Base-by-base conservation (phyloP, 2,888 invertebrate species). In the Pristionchus arcanus region DNA sequence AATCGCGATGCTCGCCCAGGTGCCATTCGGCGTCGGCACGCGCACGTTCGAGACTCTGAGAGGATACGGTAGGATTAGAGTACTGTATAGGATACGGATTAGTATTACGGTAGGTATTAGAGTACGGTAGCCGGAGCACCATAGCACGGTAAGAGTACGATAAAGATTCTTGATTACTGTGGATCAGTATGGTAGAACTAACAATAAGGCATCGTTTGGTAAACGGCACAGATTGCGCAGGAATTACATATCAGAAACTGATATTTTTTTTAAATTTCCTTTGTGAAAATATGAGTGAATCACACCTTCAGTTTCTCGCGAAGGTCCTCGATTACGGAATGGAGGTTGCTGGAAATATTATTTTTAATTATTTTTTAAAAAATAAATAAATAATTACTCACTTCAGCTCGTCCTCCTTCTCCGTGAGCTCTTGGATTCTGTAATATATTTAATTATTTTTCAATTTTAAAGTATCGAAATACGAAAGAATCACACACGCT, bases 391-490 rank as follows among this genome's bases (percentile, higher is more conserved):
- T 11, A 53, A 37, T 19, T 4, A 42, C 74, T 42, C 25, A 88
- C 88, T 88, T 88, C 31, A 88, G n/a, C 16, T 88, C 88, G 34
- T 88, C 88, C 37, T 88, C 88, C 88, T 88, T 88, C 37, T 88
- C 88, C 25, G 88, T 88, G 16, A 88, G 55, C 25, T 88, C 88
- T 55, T 88, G 88, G 55, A 88, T 88, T n/a, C 88, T 88, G 77
- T 2, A 88, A 88, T 25, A 3, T 37, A 9, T 42, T 68, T 37
- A 68, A 21, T 84, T 55, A 13, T 84, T 34, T n/a, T 84, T 84
- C 4, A 5, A 7, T 19, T 84, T 53, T 55, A 28, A 49, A 4
- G 53, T 77, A 19, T 77, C 31, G 21, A 34, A n/a, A 19, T 31
- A 7, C 31, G 13, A 34, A 11, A 31, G 34, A 74, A 4, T 28